Conservation (phyloP, 53 echinoderm and acorn worm species). For the Antedon mediterranea region DNA sequence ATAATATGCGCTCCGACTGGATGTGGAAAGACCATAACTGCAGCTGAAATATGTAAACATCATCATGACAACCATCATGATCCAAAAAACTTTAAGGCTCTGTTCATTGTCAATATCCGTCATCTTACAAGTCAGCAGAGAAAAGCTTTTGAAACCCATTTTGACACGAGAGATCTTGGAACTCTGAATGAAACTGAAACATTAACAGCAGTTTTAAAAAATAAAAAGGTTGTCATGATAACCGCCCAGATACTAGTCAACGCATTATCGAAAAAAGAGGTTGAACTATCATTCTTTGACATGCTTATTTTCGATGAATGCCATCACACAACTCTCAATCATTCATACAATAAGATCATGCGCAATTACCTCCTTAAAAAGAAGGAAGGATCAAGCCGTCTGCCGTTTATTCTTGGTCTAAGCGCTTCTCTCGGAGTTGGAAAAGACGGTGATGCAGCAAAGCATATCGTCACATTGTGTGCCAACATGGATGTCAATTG, state of each 20-base stretch:
- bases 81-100: slow-evolving; percentile 30
- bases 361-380: slow-evolving; percentile 30
- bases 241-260: slow-evolving; percentile 70
- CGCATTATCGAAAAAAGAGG: slow-evolving; percentile 10
- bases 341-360: slow-evolving; percentile 72
- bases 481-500: slow-evolving; percentile 47
- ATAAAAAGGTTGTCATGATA: slow-evolving; percentile 30
- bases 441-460: slow-evolving; percentile 11
- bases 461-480: slow-evolving; percentile 41
- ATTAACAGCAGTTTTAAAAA: slow-evolving; percentile 12
- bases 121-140: slow-evolving; percentile 54
- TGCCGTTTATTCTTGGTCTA: slow-evolving; percentile 50
- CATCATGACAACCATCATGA: neutral
- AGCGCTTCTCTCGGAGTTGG: slow-evolving; percentile 60
- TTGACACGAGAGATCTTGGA: slow-evolving; percentile 8
- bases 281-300: slow-evolving; percentile 19
- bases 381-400: slow-evolving; percentile 4
- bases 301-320: slow-evolving; percentile 66
- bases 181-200: slow-evolving; percentile 26
- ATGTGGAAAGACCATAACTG: slow-evolving; percentile 51
- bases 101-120: slow-evolving; percentile 56
- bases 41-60: slow-evolving; percentile 32
- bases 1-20: slow-evolving; percentile 78
- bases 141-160: slow-evolving; percentile 34
- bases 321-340: slow-evolving; percentile 52